Conservation (phyloP, 2,113 vertebrate species). For the Tetrax tetrax region DNA sequence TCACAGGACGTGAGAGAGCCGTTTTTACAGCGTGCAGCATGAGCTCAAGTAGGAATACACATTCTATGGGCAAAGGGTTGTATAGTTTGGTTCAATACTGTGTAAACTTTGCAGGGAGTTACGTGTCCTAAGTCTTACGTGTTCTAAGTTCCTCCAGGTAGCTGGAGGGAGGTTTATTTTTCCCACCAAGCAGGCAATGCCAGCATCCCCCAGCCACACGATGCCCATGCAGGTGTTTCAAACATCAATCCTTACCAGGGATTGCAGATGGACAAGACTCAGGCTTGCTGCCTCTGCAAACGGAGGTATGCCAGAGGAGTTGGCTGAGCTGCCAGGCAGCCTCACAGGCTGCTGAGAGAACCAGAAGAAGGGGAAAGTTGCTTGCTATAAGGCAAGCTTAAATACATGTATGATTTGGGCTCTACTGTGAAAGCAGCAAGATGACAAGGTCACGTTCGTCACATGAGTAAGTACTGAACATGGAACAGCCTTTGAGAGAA, state of each 20-base stretch:
- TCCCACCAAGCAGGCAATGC: no score
- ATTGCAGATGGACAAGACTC: neutral
- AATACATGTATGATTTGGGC: fast-evolving
- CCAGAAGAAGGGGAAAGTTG: neutral
- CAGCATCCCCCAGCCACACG: fast-evolving
- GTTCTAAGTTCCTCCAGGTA: no score
- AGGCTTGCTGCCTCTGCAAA: neutral
- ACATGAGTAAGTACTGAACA: fast-evolving
- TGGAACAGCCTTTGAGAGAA: neutral
- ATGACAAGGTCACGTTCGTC: neutral
- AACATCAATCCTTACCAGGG: neutral
- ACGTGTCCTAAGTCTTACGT: neutral
- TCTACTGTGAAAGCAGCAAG: neutral
- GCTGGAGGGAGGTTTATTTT: neutral
- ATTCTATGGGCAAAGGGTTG: neutral
- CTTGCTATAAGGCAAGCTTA: neutral
- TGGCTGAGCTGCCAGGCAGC: neutral
- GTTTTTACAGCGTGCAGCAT: neutral
- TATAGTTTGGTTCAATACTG: neutral
- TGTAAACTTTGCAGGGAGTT: neutral
- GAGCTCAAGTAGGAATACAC: neutral
- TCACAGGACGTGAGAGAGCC: neutral
- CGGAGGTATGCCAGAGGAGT: neutral
- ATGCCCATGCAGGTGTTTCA: neutral
- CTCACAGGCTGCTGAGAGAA: neutral